phyloP scores from a whole-genome alignment of 2,888 invertebrate genomes.

The Hypomecis atomaria region DNA sequence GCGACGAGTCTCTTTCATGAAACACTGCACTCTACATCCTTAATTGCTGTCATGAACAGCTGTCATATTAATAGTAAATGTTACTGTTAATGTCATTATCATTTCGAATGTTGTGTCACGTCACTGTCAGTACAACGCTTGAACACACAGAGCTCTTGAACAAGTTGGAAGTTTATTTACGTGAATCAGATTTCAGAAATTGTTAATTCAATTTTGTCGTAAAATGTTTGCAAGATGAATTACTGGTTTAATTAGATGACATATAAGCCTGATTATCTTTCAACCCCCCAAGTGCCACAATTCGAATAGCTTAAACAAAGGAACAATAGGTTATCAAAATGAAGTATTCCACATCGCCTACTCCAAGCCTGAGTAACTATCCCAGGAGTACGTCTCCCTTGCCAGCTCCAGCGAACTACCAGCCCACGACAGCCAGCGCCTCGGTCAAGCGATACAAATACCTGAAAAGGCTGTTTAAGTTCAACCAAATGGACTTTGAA shows the following conservation, averaged over 20 bases:
- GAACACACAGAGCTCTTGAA: no score
- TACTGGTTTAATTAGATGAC: neutral
- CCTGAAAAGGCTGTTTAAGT: conserved; percentile 92
- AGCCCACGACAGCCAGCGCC: conserved; percentile 89
- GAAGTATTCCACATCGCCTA: conserved; percentile 87
- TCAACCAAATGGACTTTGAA: conserved; percentile 99
- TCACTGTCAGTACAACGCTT: no score
- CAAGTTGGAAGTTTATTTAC: neutral
- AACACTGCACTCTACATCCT: no score
- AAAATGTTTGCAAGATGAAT: conserved; percentile 1
- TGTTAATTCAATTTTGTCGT: neutral
- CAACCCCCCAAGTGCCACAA: neutral
- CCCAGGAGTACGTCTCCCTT: conserved; percentile 87
- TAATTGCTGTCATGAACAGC: no score
- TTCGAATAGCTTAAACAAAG: conserved; percentile 2
- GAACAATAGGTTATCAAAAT: conserved; percentile 54
- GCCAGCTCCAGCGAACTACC: conserved; percentile 88
- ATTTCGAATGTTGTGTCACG: no score
- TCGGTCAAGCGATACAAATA: conserved; percentile 95
- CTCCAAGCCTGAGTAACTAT: conserved; percentile 72
- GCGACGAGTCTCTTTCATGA: no score
- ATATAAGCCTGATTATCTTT: neutral
- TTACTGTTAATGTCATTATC: no score
- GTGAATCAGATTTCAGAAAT: neutral
- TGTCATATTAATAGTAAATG: no score